phyloP scores from a whole-genome alignment of 2,797 vertebrate genomes.

The Leontopithecus rosalia region DNA sequence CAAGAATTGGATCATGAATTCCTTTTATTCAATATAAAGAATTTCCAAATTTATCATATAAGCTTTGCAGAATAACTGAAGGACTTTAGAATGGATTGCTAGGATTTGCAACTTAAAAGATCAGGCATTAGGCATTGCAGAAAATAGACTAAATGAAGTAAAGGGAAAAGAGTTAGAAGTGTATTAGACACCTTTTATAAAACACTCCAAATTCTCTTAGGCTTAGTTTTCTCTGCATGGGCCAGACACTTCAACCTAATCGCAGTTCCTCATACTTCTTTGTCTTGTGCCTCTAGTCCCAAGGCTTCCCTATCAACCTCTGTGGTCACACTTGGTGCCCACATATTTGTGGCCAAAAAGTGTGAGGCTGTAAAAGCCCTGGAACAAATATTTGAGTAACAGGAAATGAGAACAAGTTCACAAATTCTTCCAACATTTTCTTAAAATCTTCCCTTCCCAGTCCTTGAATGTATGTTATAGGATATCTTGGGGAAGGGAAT shows the following conservation, averaged over 20 bases:
- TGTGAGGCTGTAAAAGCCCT: not conserved
- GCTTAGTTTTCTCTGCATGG: not conserved
- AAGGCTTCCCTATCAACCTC: not conserved
- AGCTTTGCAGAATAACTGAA: not conserved
- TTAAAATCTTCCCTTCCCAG: not conserved
- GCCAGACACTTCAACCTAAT: not conserved
- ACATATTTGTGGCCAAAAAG: not conserved
- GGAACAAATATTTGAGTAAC: not conserved
- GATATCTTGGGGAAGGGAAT: not conserved
- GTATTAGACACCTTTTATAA: not conserved
- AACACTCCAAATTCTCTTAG: not conserved
- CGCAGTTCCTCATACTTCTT: not conserved
- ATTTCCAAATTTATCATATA: not conserved
- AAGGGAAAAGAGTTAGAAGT: not conserved
- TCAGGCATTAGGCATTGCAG: not conserved
- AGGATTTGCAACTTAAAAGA: slow-evolving; percentile 14
- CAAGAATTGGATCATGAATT: not conserved
- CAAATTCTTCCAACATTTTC: not conserved
- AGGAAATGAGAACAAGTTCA: not conserved
- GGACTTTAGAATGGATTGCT: not conserved
- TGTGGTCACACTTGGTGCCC: not conserved
- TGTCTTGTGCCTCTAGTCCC: not conserved
- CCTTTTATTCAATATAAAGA: not conserved
- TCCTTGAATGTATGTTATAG: not conserved
- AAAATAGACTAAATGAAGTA: not conserved